Conservation (phyloP, 2,113 vertebrate species). For the Dendrocopos noguchii region DNA sequence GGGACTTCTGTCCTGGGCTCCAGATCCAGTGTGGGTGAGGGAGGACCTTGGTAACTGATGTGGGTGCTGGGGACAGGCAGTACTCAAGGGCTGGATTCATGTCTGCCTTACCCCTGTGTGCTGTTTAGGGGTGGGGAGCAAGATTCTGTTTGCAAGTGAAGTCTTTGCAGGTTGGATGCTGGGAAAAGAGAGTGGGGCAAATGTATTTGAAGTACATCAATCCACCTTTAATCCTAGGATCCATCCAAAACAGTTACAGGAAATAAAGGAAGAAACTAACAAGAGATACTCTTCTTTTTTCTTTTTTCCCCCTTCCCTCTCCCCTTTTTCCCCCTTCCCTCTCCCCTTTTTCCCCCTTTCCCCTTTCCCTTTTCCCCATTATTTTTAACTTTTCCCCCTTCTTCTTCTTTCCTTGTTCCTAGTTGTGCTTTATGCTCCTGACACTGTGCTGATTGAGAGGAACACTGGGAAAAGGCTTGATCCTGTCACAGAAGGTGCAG, state of each 20-base stretch:
- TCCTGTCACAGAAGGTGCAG: constrained; percentile 83
- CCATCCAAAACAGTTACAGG: not conserved
- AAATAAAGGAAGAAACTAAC: not conserved
- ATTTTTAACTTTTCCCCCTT: too few relatives aligned
- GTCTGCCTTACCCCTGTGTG: not conserved
- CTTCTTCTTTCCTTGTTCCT: not conserved
- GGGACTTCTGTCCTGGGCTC: not conserved
- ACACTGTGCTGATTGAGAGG: constrained; percentile 85
- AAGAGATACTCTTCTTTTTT: not conserved
- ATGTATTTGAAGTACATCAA: not conserved
- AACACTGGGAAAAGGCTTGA: constrained; percentile 85
- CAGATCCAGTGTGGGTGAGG: not conserved
- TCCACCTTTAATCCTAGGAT: not conserved
- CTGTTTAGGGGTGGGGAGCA: not conserved
- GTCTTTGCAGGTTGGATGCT: not conserved
- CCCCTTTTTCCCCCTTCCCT: too few relatives aligned
- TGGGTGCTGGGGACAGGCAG: not conserved
- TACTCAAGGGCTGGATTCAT: not conserved
- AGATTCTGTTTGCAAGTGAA: not conserved
- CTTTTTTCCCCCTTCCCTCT: too few relatives aligned
- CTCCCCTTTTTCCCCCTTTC: too few relatives aligned
- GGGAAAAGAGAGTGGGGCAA: not conserved
- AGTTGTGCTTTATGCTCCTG: constrained; percentile 88
- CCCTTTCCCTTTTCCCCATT: too few relatives aligned
- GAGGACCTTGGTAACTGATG: not conserved